Percentiles rank a stretch among this genome's conserved stretches.
Evolutionary conservation across 2,797 vertebrate species (phyloP).

Genomic region (Silurus aristotelis): DNA sequence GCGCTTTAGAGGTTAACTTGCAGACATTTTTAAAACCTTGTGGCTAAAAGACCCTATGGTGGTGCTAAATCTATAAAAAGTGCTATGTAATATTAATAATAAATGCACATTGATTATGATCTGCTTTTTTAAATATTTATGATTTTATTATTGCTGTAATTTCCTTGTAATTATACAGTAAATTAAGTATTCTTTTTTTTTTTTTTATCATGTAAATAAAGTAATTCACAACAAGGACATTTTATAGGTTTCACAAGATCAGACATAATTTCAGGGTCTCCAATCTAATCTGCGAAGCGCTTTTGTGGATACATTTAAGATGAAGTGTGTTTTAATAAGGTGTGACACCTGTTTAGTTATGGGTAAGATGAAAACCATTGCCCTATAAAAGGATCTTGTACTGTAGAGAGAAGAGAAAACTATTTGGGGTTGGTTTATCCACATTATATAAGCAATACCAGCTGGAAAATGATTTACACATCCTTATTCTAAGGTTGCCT

Average conservation of each 20-base stretch:
- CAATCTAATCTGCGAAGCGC: not conserved
- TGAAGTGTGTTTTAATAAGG: slow-evolving; percentile 10
- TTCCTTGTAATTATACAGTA: not conserved
- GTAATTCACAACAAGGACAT: not conserved
- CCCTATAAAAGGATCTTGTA: not conserved
- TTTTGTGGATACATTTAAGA: not conserved
- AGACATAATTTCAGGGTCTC: not conserved
- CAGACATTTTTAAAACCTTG: not conserved
- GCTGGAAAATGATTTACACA: not conserved
- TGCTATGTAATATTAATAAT: not conserved
- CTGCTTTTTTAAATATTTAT: not conserved
- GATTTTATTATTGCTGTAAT: not conserved
- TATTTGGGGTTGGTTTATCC: not conserved
- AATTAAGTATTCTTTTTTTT: too few species aligned
- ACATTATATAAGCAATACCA: not conserved
- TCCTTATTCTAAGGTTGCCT: not conserved
- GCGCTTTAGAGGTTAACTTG: not conserved
- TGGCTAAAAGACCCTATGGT: not conserved
- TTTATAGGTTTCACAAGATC: not conserved
- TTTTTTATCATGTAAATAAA: not conserved
- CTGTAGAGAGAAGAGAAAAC: not conserved
- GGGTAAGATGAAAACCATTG: not conserved
- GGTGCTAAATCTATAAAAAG: not conserved
- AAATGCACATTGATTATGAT: not conserved
- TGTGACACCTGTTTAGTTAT: not conserved